Base-by-base conservation (phyloP, 2,888 invertebrate genomes). In the Drosophila maculinotata region DNA sequence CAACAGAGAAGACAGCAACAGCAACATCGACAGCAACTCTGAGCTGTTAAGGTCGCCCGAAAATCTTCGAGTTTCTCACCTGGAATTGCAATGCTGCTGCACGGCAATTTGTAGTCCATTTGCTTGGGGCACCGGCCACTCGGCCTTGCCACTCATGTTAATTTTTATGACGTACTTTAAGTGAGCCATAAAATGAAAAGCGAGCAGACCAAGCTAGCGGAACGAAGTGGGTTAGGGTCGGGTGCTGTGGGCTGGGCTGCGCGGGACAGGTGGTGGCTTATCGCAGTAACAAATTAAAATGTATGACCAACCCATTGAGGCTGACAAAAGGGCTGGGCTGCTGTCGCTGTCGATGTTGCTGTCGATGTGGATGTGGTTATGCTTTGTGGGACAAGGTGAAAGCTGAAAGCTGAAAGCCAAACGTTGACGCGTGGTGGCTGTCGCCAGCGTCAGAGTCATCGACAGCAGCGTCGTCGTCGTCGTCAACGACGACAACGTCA, bases 91-190 rank as follows among this genome's bases (percentile, higher is more conserved):
- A 54, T 62, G 53, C 25, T 36, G 45, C 31, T 49, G 52, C 41
- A 47, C 25, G 33, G 57, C 71, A 71, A 52, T 70, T 71, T 60
- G 56, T 59, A 59, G 69, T 41, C 67, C 51, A 71, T 67, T 67
- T 41, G 38, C 26, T 42, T 10, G 36, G 33, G 31, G 54, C 17
- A 15, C 26, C 14, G 25, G 39, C 52, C 39, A 41, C 58, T 44
- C 48, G 49, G 53, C 49, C 69, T 65, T 60, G 66, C 52, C 65
- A 58, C 70, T 76, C 79, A 53, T 79, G 80, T 81, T 81, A 80
- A 81, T 81, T 81, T 83, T 79, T 80, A 83, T 80, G 81, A 79
- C 79, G 83, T 75, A 68, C 71, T 76, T 75, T 76, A 58, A 80
- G 72, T 79, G 79, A 79, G 80, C 79, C 76, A 79, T 81, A 76